Evolutionary conservation across 2,888 invertebrate genomes (phyloP).

Genomic region (Mythimna pallens): DNA sequence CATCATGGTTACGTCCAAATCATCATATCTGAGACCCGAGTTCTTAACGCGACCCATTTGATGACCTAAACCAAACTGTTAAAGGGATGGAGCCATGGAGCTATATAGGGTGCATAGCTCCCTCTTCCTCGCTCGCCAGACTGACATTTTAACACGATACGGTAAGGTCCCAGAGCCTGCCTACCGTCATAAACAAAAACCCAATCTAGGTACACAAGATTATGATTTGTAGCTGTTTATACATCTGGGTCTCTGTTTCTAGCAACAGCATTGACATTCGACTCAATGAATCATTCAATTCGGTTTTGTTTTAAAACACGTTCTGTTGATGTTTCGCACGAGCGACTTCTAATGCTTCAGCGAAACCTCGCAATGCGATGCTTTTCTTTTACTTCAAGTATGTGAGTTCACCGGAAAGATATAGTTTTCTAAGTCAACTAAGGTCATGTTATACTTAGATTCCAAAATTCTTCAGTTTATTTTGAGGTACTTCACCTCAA

Average conservation of each 20-base stretch:
- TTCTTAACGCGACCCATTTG: too few species aligned
- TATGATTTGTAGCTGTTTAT: conserved; percentile 51
- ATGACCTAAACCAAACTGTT: too few species aligned
- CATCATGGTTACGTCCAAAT: neutral
- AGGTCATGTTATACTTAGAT: neutral
- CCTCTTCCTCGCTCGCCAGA: too few species aligned
- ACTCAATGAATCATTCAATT: conserved; percentile 59
- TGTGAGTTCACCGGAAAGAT: neutral
- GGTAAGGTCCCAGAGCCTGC: too few species aligned
- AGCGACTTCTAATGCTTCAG: conserved; percentile 35
- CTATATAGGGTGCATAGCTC: too few species aligned
- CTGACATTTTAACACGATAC: too few species aligned
- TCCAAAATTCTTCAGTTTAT: neutral
- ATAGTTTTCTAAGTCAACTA: conserved; percentile 4
- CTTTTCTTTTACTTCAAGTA: neutral
- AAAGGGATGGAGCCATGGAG: too few species aligned
- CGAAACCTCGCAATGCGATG: conserved; percentile 23
- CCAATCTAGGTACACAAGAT: conserved; percentile 16
- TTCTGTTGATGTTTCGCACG: conserved; percentile 47
- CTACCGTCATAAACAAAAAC: neutral
- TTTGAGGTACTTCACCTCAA: neutral
- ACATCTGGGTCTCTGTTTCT: conserved; percentile 41
- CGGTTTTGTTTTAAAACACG: conserved; percentile 48
- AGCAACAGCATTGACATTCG: conserved; percentile 56
- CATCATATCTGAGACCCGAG: neutral